Evolutionary conservation across 2,888 invertebrate genomes (phyloP).

Genomic region (Eupithecia subumbrata): DNA sequence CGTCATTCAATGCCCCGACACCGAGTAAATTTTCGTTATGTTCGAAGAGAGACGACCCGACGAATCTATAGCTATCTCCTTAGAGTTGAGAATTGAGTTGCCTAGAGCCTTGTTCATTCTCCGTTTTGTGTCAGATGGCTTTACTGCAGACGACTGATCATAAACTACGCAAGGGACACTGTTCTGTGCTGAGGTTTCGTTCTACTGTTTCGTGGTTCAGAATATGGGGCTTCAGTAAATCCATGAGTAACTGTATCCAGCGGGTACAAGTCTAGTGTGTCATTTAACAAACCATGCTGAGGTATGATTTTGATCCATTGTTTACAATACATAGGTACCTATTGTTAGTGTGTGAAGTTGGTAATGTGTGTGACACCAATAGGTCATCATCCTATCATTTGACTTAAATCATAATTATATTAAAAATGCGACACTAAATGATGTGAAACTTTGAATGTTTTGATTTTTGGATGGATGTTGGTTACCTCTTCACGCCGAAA

Average conservation of each 20-base stretch:
- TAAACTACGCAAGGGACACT: constrained; percentile 23
- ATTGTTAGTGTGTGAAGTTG: too few relatives aligned
- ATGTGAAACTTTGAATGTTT: too few relatives aligned
- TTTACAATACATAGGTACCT: neutral
- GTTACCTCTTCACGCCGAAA: too few relatives aligned
- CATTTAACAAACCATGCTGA: neutral
- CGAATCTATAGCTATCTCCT: neutral
- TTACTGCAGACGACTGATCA: constrained; percentile 32
- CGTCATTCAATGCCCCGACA: constrained; percentile 19
- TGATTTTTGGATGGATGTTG: too few relatives aligned
- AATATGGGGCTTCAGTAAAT: constrained; percentile 1
- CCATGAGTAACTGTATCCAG: neutral
- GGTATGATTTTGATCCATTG: neutral
- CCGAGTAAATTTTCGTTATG: neutral
- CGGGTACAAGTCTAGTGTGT: neutral
- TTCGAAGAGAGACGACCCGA: neutral
- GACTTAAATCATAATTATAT: too few relatives aligned
- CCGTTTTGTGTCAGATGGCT: constrained; percentile 27
- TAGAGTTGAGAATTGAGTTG: constrained; percentile 1
- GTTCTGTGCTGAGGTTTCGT: neutral
- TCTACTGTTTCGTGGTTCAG: constrained; percentile 1
- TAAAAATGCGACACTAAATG: too few relatives aligned
- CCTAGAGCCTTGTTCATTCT: constrained; percentile 10
- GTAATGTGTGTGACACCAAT: too few relatives aligned
- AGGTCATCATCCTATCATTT: too few relatives aligned